Conservation (phyloP, 2,888 invertebrate genomes). For the Calliscelio sp. region DNA sequence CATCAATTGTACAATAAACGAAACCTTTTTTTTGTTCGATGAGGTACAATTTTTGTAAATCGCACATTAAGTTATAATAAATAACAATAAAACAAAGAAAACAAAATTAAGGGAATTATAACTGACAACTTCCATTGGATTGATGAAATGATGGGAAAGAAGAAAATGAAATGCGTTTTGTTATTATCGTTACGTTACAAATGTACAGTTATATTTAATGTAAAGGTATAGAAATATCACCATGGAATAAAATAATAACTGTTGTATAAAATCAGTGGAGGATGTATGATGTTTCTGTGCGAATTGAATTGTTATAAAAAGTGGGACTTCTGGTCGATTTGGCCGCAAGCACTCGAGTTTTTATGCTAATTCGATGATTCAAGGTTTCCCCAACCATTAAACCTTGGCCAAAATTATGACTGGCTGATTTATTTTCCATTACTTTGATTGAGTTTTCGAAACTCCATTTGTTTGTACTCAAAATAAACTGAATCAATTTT, state of each 20-base stretch:
- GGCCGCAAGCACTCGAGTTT: no score
- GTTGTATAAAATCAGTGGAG: conserved; percentile 53
- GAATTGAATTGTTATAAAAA: background rate
- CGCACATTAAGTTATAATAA: no score
- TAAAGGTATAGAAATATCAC: conserved; percentile 46
- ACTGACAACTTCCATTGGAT: conserved; percentile 22
- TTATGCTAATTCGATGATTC: conserved; percentile 26
- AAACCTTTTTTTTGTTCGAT: no score
- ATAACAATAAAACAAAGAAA: no score
- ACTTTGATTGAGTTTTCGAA: no score
- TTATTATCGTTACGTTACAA: conserved; percentile 47
- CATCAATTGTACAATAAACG: conserved; percentile 24
- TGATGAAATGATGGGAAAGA: background rate
- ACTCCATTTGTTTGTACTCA: no score
- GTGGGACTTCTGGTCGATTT: no score
- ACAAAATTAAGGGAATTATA: background rate
- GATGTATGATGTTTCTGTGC: conserved; percentile 9
- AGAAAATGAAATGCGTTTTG: conserved; percentile 11
- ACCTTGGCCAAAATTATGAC: no score
- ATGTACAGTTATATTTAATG: conserved; percentile 64
- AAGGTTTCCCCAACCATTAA: no score
- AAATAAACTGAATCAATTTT: no score
- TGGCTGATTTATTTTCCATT: no score
- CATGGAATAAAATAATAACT: conserved; percentile 31
- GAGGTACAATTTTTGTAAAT: no score